phyloP scores from a whole-genome alignment of 2,888 invertebrate species.

The Microplitis deprimator region DNA sequence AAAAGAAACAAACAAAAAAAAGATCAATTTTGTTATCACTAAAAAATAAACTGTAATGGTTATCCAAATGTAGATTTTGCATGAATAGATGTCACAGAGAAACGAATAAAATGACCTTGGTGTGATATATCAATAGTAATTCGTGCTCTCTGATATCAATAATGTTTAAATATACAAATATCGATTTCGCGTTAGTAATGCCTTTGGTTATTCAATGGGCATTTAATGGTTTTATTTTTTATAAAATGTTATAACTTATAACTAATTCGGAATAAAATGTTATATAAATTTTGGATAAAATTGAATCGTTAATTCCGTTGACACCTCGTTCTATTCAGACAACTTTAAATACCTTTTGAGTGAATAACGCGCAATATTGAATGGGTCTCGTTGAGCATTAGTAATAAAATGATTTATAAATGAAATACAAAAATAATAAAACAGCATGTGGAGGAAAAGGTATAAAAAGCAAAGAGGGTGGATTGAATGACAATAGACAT shows the following conservation, averaged over 20 bases:
- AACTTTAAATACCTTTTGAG: neutral
- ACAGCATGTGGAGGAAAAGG: neutral
- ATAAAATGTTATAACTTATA: too few relatives aligned
- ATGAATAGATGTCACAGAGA: conserved; percentile 12
- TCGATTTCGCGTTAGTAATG: neutral
- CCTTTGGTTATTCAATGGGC: neutral
- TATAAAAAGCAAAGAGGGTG: neutral
- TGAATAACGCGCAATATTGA: too few relatives aligned
- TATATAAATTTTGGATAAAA: neutral
- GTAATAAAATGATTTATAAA: neutral
- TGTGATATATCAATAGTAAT: neutral
- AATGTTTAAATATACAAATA: conserved; percentile 1
- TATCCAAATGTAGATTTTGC: conserved; percentile 4
- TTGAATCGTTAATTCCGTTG: neutral
- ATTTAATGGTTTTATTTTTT: neutral
- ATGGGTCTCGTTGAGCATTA: neutral
- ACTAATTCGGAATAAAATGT: too few relatives aligned
- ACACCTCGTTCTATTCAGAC: neutral
- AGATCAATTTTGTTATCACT: neutral
- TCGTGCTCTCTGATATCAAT: neutral
- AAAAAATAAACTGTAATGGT: conserved; percentile 1
- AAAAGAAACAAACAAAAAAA: conserved; percentile 5
- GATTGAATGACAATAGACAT: neutral
- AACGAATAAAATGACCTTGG: conserved; percentile 20
- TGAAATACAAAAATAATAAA: neutral